phyloP scores from a whole-genome alignment of 2,797 vertebrate species.

The Malacoraja senta region DNA sequence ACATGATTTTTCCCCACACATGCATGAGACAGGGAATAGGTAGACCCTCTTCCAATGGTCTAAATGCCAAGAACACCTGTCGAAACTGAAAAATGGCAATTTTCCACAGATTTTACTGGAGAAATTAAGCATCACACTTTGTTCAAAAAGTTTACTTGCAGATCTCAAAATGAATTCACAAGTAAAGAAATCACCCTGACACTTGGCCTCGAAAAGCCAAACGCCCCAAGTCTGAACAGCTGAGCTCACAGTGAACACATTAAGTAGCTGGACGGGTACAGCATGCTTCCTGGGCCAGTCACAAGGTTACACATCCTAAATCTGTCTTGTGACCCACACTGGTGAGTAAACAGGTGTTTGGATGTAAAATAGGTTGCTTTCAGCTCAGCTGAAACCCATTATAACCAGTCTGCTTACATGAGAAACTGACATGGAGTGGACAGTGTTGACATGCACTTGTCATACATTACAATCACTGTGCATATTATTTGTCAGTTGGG shows the following conservation, averaged over 20 bases:
- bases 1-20: neutral
- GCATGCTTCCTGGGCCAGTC: neutral
- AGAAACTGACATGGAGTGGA: no score
- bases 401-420: neutral
- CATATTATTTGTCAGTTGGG: no score
- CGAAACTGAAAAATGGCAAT: neutral
- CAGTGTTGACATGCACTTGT: no score
- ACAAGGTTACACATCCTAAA: neutral
- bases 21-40: neutral
- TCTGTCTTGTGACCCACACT: neutral
- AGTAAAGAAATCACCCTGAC: neutral
- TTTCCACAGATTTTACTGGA: neutral
- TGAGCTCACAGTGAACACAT: neutral
- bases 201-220: neutral
- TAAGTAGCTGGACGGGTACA: neutral
- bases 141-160: neutral
- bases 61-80: neutral
- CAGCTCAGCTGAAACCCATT: neutral
- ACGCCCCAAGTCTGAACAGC: neutral
- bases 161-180: neutral
- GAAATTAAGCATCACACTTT: neutral
- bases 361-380: no score
- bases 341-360: neutral
- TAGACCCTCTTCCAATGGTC: neutral
- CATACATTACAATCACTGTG: no score